Base-by-base conservation (phyloP, 2,888 invertebrate species). In the Ernsta delagoae region DNA sequence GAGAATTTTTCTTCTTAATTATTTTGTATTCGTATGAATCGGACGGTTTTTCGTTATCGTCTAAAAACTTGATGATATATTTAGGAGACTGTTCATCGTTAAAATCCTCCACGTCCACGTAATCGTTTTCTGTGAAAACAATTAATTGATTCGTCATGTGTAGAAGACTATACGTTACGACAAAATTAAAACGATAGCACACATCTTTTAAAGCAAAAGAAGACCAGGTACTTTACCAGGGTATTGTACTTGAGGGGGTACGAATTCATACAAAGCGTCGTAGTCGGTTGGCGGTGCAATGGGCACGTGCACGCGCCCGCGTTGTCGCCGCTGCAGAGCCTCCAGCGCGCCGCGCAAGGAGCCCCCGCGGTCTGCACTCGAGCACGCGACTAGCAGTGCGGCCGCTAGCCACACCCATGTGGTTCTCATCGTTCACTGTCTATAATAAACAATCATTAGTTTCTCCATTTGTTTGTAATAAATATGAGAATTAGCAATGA, bases 11-110 rank as follows among this genome's bases (percentile, higher is more conserved):
- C 77, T 94, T 94, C 77, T 94, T 94, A 24, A 94, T 92, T 24
- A 91, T 77, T 78, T 85, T 94, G 75, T 95, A 95, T 74, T 95
- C 92, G 73, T 95, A 95, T 1, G 93, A 82, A 62, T 94, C 94
- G 31, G 93, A 88, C 67, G 94, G 86, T 72, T 88, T 86, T 72
- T 93, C 92, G 50, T 87, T 86, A n/a, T 86, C 85, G 56, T 87
- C 88, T 59, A 90, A 73, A 50, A 91, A 79, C 72, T 89, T 90
- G 0, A 91, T 84, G 16, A 90, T 77, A 65, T 92, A 92, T 74
- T 90, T 89, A 5, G 87, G 81, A 57, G 80, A 76, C 1, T 85
- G 83, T 74, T 88, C 87, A 1, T 88, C 87, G 36, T 87, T 86
- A n/a, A 84, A 65, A 59, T 88, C 89, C 74, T 88, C 90, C 5